Evolutionary conservation across 1,140 invertebrate genomes (phyloP).

Genomic region (Protaetia brevitarsis): DNA sequence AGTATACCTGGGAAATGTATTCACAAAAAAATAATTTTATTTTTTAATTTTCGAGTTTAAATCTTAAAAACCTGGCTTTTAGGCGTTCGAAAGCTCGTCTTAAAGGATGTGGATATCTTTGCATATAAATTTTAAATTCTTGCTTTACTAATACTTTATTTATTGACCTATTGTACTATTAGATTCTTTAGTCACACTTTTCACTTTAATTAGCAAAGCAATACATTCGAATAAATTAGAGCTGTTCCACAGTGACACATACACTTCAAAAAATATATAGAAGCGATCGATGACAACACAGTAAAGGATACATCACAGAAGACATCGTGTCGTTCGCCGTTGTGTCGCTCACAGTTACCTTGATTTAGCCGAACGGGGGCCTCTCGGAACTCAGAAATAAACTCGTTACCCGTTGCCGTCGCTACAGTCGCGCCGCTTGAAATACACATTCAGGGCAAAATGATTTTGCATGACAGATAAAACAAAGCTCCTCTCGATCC

Average conservation of each 20-base stretch:
- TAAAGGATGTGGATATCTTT: no score
- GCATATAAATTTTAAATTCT: no score
- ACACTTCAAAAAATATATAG: not conserved
- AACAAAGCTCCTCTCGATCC: not conserved
- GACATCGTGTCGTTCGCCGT: not conserved
- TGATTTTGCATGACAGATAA: slow-evolving; percentile 16
- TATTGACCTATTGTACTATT: no score
- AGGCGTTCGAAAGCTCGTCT: no score
- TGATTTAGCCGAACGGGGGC: not conserved
- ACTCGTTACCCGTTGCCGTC: slow-evolving; percentile 1
- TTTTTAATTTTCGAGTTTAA: no score
- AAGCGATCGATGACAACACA: not conserved
- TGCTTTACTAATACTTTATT: no score
- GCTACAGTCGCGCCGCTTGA: not conserved
- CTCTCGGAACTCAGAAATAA: not conserved
- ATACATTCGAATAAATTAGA: no score
- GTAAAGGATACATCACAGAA: not conserved
- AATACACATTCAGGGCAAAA: slow-evolving; percentile 10
- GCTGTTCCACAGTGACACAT: not conserved
- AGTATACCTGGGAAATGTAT: no score
- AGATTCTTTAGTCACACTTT: no score
- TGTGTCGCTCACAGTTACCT: not conserved
- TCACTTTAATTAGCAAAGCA: no score
- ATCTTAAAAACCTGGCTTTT: no score
- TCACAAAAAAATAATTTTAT: no score